Evolutionary conservation across 2,113 vertebrate species (phyloP), one percentile per base, ranked within the genome.

Genomic region (Triplophysa dalaica): DNA sequence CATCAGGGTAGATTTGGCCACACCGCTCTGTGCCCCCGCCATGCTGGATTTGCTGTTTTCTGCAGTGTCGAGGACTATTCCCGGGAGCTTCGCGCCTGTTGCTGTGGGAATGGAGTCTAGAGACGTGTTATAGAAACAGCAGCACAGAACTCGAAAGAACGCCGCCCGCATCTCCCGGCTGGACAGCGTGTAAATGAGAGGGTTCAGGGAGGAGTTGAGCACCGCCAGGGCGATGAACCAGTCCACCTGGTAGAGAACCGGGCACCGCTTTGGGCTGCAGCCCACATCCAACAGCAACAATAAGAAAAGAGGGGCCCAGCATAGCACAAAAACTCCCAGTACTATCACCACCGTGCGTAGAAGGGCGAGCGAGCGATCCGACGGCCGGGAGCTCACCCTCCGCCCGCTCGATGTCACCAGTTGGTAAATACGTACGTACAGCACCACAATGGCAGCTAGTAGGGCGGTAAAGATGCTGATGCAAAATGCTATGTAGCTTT

Each of bases 191-290:
- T 94, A 94, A 69, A 94, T 94, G 21, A 94, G 89, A 1, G 93
- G 93, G 85, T 94, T 94, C 29, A 94, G 90, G 50, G 93, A 92
- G 1, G 93, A 94, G 84, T 94, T 94, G 82, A 94, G 92, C 78
- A 94, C 93, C 0, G 93, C 93, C 73, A 93, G 84, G 12, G 90
- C 91, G 11, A 94, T 92, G 82, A 92, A 94, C 93, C 92, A 93
- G 86, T 93, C 91, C 81, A 89, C 91, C 78, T 92, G 80, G 83
- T 91, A 92, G 62, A 94, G 91, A 50, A 93, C 86, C 0, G 87
- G 85, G 13, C 93, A 94, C 48, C 61, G 82, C 8, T 78, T 13
- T 2, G 91, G 91, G 62, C 88, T 89, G 60, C 93, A 94, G 2
- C 90, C 92, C 4, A 94, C 93, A 38, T 94, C 93, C 82, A 94